A percentile compares a stretch with the other conserved stretches of the same genome.
Evolutionary conservation across 2,888 invertebrate species (phyloP).

Genomic region (Rhopalosiphum nymphaeae): DNA sequence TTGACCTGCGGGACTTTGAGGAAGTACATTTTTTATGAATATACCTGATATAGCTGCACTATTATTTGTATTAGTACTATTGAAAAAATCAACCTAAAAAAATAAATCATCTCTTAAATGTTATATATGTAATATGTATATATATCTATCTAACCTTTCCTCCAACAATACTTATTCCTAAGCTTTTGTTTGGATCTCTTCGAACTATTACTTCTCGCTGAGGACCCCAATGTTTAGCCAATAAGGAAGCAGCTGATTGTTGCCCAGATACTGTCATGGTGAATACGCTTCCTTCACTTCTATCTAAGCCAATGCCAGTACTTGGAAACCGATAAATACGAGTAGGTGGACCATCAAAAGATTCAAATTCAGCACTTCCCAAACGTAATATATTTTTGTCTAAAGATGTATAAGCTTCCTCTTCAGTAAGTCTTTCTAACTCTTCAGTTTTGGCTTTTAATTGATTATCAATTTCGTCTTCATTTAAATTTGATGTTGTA

Average conservation of each 20-base stretch:
- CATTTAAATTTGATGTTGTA: background rate
- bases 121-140: too few species aligned
- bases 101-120: background rate
- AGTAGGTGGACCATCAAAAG: conserved; percentile 52
- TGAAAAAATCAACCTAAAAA: conserved; percentile 80
- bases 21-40: conserved; percentile 96
- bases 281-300: conserved; percentile 67
- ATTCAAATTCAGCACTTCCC: conserved; percentile 66
- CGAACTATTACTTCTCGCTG: conserved; percentile 81
- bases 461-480: conserved; percentile 23
- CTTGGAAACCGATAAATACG: conserved; percentile 66
- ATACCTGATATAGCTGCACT: conserved; percentile 89
- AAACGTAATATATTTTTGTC: conserved; percentile 63
- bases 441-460: conserved; percentile 39
- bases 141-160: conserved; percentile 79
- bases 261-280: conserved; percentile 73
- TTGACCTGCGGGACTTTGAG: conserved; percentile 92
- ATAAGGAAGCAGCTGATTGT: conserved; percentile 70
- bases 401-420: background rate
- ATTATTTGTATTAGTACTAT: conserved; percentile 78
- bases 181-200: conserved; percentile 81
- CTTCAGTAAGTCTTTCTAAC: conserved; percentile 13
- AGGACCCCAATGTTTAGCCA: conserved; percentile 87
- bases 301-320: conserved; percentile 67
- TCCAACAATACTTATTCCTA: conserved; percentile 97